Evolutionary conservation across 1,140 invertebrate genomes (phyloP).

Genomic region (Drosophila nebulosa): DNA sequence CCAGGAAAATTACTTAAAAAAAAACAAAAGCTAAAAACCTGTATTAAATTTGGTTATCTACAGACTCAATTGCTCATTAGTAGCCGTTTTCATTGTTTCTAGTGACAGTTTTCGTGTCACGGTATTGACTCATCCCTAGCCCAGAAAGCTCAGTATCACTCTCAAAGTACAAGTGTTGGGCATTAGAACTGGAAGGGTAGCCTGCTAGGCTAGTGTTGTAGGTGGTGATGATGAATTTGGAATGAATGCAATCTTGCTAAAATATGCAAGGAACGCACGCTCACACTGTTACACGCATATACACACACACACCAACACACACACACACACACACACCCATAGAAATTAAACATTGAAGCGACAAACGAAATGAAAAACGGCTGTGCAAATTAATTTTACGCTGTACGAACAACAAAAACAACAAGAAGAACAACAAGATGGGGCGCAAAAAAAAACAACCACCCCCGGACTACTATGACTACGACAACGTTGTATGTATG

Average conservation of each 20-base stretch:
- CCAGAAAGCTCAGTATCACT: conserved; percentile 44
- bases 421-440: conserved; percentile 29
- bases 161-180: conserved; percentile 44
- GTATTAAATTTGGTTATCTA: too few relatives aligned
- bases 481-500: conserved; percentile 27
- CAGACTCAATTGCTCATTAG: too few relatives aligned
- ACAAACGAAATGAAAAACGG: conserved; percentile 74
- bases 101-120: not conserved
- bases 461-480: conserved; percentile 23
- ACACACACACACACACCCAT: conserved; percentile 18
- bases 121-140: not conserved
- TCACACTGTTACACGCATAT: conserved; percentile 21
- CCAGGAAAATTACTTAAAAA: too few relatives aligned
- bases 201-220: not conserved
- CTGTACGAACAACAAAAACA: conserved; percentile 58
- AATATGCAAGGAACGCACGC: conserved; percentile 72
- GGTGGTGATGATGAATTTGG: conserved; percentile 48
- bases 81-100: too few relatives aligned
- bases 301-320: conserved; percentile 20
- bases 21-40: too few relatives aligned
- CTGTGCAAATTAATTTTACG: conserved; percentile 75
- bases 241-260: conserved; percentile 74
- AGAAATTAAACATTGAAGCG: conserved; percentile 66
- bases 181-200: conserved; percentile 21
- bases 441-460: conserved; percentile 36